Evolutionary conservation across 2,113 vertebrate genomes (phyloP), one percentile per base, ranked within the genome.

Genomic region (Sebastes schlegelii): DNA sequence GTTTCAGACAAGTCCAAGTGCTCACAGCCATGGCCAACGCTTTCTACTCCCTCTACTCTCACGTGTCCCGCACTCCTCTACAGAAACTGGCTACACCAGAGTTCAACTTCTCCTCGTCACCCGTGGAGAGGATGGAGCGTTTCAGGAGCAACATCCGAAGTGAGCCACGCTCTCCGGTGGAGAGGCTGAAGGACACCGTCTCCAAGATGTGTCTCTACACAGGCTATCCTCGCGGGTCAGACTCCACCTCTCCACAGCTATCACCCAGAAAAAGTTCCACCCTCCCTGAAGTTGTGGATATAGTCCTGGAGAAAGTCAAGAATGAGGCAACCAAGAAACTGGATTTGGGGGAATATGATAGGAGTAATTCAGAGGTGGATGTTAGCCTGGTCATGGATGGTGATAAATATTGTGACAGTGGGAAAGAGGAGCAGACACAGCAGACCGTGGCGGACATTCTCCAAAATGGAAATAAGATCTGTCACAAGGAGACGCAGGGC

Each of bases 1-100:
- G 97, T 67, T 98, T 99, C 92, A 96, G 96, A 91, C 97, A 98
- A 85, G 95, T 98, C 43, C 96, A 97, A 82, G 96, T 96, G 1
- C 89, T 98, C 84, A 97, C 97, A 2, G 95, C 91, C 0, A 97
- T 96, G 13, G 97, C 97, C 1, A 97, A 98, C 6, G 97, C 96
- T 6, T 97, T 98, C 87, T 97, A 97, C 94, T 98, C 97, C 68
- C 95, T 98, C 72, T 98, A 97, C 90, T 99, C 97, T 49, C 95
- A 97, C 0, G 96, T 98, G 77, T 98, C 97, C 2, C 96, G 95
- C 79, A 97, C 96, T 8, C 97, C 97, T 1, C 85, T 97, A 8
- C 97, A 95, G 86, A 97, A 97, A 83, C 95, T 97, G 57, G 94
- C 93, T n/a, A 94, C 97, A 0, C 94, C 95, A 0, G 92, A 95